Percentiles rank a stretch among this genome's conserved stretches.
phyloP scores from a whole-genome alignment of 1,140 invertebrate genomes.

The Danaus melanippus region DNA sequence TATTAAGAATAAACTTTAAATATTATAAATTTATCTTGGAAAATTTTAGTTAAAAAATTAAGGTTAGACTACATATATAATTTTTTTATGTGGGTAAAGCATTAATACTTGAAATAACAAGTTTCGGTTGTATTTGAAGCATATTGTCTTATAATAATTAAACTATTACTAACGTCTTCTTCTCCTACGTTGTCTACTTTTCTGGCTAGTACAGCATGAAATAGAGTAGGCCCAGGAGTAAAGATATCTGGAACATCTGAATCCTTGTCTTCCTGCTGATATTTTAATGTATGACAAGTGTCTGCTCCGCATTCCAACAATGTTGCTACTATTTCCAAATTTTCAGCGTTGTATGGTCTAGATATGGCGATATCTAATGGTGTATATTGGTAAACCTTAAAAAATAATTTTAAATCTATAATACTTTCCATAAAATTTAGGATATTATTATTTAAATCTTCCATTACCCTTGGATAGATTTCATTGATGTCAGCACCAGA shows the following conservation, averaged over 20 bases:
- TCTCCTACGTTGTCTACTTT: slow-evolving; percentile 32
- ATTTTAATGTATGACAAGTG: slow-evolving; percentile 35
- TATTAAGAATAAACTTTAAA: too few species aligned
- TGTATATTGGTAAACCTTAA: slow-evolving; percentile 41
- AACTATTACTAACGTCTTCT: slow-evolving; percentile 32
- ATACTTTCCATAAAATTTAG: neutral
- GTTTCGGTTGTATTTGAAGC: too few species aligned
- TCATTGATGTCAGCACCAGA: slow-evolving; percentile 58
- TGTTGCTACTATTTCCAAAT: slow-evolving; percentile 43
- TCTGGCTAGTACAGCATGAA: slow-evolving; percentile 43
- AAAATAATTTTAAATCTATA: slow-evolving; percentile 4
- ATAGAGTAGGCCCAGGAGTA: slow-evolving; percentile 36
- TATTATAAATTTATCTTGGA: too few species aligned
- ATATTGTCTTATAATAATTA: neutral
- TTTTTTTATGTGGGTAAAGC: too few species aligned
- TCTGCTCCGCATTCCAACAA: slow-evolving; percentile 56
- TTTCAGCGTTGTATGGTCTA: slow-evolving; percentile 37
- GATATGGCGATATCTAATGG: slow-evolving; percentile 60
- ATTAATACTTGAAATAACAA: too few species aligned
- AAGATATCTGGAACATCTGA: slow-evolving; percentile 5
- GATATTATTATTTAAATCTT: slow-evolving; percentile 10
- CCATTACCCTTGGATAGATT: slow-evolving; percentile 29
- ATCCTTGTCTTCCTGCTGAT: slow-evolving; percentile 14
- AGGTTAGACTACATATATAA: too few species aligned
- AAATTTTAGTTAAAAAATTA: too few species aligned